Evolutionary conservation across 2,113 vertebrate genomes (phyloP).

Genomic region (Delphinapterus leucas): DNA sequence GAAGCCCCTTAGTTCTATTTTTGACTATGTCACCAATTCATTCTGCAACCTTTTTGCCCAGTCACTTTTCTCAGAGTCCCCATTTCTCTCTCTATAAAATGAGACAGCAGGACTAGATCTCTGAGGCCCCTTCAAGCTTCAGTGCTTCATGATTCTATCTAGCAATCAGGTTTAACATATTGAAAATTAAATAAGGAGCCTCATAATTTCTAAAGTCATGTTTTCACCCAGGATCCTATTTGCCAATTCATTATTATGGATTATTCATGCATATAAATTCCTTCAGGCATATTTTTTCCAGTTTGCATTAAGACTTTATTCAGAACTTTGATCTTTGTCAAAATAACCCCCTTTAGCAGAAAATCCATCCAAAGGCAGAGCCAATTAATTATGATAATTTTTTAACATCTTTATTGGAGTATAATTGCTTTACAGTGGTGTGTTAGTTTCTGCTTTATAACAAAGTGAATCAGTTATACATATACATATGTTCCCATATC

Average conservation of each 20-base stretch:
- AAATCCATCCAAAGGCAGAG: slow-evolving; percentile 7
- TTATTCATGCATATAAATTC: slow-evolving; percentile 47
- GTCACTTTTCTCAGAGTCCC: background rate
- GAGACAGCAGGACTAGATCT: background rate
- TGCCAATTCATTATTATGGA: slow-evolving; percentile 41
- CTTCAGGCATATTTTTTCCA: background rate
- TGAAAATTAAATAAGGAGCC: background rate
- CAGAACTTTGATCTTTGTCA: slow-evolving; percentile 48
- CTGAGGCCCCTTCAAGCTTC: background rate
- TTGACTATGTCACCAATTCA: background rate
- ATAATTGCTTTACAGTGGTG: no score
- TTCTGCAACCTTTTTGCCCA: background rate
- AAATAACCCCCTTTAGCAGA: slow-evolving; percentile 7
- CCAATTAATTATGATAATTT: slow-evolving; percentile 37
- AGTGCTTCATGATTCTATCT: background rate
- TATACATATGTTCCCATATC: no score
- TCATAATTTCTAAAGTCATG: slow-evolving; percentile 24
- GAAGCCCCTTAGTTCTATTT: background rate
- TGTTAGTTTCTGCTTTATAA: no score
- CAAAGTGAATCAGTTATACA: no score
- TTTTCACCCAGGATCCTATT: slow-evolving; percentile 23
- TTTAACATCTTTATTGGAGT: no score
- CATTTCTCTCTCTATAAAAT: background rate
- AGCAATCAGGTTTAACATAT: background rate
- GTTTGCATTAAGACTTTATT: slow-evolving; percentile 38